Base-by-base conservation (phyloP, 2,888 invertebrate genomes). In the Dimorphilus gyrociliatus region DNA sequence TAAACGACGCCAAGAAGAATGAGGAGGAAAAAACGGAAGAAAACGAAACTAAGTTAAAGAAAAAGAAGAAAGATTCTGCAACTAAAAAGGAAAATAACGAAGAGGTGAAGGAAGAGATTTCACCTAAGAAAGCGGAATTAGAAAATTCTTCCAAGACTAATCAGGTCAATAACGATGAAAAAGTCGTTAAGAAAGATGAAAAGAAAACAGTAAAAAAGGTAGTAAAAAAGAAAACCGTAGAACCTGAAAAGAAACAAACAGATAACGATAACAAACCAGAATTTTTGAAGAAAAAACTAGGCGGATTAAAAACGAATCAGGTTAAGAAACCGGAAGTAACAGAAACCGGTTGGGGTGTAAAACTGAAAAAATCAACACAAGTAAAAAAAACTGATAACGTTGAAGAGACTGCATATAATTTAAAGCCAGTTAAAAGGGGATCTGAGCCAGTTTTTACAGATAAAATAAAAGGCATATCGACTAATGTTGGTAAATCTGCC, bases 401-500 rank as follows among this genome's bases (percentile, higher is more conserved):
- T n/a, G n/a, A n/a, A n/a, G n/a, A n/a, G n/a, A n/a, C n/a, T n/a
- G n/a, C n/a, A n/a, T n/a, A n/a, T n/a, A n/a, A n/a, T n/a, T n/a
- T n/a, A n/a, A n/a, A n/a, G n/a, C n/a, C n/a, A n/a, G n/a, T n/a
- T n/a, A n/a, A n/a, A n/a, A n/a, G n/a, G n/a, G n/a, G n/a, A 21
- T 23, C 16, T 3, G 14, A 16, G 25, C 16, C 24, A 18, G 17
- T 19, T n/a, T 24, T 6, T 12, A 8, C 23, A 14, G 14, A 12
- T 10, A 30, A 13, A 7, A 8, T 27, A n/a, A 18, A 27, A 14
- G 27, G 17, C 17, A 5, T n/a, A n/a, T 16, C 17, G 14, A 27
- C 16, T 27, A 27, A 12, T 15, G 4, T n/a, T n/a, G 55, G 56
- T 4, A 49, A 50, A 25, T 36, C 45, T 15, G 46, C 50, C n/a